Evolutionary conservation across 2,113 vertebrate species (phyloP).

Genomic region (Anthoscopus minutus): DNA sequence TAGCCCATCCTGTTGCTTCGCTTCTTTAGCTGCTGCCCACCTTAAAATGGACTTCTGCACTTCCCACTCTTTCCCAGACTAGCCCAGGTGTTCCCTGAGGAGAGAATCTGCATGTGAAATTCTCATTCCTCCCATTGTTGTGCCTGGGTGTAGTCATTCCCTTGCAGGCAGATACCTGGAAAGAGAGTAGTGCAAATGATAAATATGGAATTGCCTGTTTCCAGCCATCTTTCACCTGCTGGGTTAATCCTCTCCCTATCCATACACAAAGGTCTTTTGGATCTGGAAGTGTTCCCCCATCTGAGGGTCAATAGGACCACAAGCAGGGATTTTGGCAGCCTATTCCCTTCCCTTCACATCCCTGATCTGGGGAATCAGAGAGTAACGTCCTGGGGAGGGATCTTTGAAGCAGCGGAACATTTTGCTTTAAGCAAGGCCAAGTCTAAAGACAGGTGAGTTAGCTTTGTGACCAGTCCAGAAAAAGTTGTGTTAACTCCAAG

Average conservation of each 20-base stretch:
- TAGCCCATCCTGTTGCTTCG: background rate
- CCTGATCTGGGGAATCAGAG: background rate
- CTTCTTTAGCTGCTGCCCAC: background rate
- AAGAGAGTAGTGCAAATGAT: background rate
- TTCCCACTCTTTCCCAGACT: background rate
- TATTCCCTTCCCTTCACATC: background rate
- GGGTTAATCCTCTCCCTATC: background rate
- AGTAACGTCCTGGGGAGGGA: rapidly evolving
- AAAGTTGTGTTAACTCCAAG: background rate
- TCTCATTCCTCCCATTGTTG: background rate
- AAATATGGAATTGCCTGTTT: background rate
- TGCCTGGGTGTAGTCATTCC: background rate
- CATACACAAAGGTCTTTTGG: background rate
- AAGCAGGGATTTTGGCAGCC: background rate
- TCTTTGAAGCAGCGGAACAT: background rate
- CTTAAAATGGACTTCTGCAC: background rate
- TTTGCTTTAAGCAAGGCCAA: background rate
- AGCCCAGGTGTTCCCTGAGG: background rate
- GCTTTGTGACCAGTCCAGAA: background rate
- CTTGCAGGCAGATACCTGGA: background rate
- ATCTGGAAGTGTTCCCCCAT: background rate
- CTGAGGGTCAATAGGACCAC: background rate
- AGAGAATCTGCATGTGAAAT: background rate
- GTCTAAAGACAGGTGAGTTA: background rate
- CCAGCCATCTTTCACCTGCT: background rate